phyloP scores from a whole-genome alignment of 2,113 vertebrate species.

The Myotis brandtii region DNA sequence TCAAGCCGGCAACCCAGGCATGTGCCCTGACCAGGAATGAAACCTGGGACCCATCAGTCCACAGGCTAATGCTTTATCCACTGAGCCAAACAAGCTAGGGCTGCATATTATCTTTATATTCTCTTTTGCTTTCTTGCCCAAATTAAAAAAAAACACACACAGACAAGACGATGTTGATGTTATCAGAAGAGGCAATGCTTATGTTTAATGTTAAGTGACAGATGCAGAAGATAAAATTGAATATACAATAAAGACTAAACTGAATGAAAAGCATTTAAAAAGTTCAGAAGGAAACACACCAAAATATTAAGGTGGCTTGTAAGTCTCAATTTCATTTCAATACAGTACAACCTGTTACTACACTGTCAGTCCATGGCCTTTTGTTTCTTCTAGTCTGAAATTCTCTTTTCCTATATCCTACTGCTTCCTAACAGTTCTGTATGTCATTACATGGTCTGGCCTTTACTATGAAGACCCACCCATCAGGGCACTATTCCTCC shows the following conservation, averaged over 20 bases:
- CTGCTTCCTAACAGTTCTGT: background rate
- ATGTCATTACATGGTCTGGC: background rate
- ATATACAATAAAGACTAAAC: background rate
- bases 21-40: too few relatives aligned
- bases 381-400: background rate
- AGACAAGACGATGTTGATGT: background rate
- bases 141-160: background rate
- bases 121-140: background rate
- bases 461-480: background rate
- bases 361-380: background rate
- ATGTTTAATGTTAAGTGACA: constrained; percentile 4
- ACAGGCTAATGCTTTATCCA: too few relatives aligned
- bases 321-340: background rate
- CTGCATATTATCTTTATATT: background rate
- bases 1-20: too few relatives aligned
- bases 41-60: too few relatives aligned
- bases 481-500: background rate
- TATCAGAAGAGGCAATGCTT: background rate
- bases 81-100: too few relatives aligned
- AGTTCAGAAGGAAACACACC: background rate
- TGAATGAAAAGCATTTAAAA: background rate
- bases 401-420: background rate
- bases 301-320: background rate
- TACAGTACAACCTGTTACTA: background rate
- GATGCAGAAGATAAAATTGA: background rate